A percentile compares a stretch with the other conserved stretches of the same genome.
Evolutionary conservation across 2,888 invertebrate species (phyloP).

Genomic region (Alsophila aescularia): DNA sequence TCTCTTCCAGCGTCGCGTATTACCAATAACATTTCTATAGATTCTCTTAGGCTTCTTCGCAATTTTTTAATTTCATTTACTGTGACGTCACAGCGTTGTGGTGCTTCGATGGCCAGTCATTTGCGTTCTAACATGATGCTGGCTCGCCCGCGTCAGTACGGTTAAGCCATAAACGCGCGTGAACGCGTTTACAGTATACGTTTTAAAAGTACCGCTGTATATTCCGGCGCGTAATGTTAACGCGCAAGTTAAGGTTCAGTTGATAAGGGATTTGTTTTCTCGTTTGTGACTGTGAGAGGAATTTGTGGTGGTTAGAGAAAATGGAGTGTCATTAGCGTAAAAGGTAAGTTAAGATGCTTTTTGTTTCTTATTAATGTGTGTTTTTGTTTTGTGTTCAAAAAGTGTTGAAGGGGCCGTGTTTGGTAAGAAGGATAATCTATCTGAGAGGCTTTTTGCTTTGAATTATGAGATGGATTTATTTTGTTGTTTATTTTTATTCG

Average conservation of each 20-base stretch:
- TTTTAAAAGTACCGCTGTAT: conserved; percentile 35
- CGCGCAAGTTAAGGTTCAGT: conserved; percentile 53
- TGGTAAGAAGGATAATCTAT: conserved; percentile 17
- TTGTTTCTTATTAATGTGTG: conserved; percentile 52
- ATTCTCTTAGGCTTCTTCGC: conserved; percentile 63
- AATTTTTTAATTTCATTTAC: conserved; percentile 74
- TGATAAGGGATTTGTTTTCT: conserved; percentile 47
- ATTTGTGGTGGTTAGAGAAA: conserved; percentile 48
- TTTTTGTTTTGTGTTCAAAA: conserved; percentile 51
- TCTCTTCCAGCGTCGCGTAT: conserved; percentile 47
- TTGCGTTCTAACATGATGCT: conserved; percentile 66
- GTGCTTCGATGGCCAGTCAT: conserved; percentile 64
- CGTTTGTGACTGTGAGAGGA: conserved; percentile 45
- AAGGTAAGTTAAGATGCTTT: conserved; percentile 63
- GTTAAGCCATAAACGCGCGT: conserved; percentile 58
- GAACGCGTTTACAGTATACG: conserved; percentile 43
- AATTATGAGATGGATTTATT: conserved; percentile 10
- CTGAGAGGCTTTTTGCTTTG: conserved; percentile 7
- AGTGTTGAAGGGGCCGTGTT: conserved; percentile 20
- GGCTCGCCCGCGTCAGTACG: conserved; percentile 20
- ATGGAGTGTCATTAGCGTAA: conserved; percentile 73
- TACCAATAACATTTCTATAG: conserved; percentile 54
- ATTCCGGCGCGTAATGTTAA: conserved; percentile 40
- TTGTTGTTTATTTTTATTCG: conserved; percentile 4
- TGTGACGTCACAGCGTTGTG: conserved; percentile 67